Evolutionary conservation across 1,140 invertebrate genomes (phyloP).

Genomic region (Drosophila sulfurigaster): DNA sequence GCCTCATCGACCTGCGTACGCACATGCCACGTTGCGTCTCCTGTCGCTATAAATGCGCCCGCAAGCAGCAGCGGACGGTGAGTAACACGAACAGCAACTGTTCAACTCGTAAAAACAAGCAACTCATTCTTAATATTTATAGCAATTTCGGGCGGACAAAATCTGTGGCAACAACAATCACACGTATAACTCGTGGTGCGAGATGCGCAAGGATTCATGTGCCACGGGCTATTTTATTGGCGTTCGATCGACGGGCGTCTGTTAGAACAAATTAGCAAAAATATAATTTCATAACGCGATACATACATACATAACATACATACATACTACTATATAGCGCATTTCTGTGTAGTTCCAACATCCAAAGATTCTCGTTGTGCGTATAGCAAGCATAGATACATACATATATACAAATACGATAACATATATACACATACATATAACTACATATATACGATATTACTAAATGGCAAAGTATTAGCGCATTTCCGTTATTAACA

Average conservation of each 20-base stretch:
- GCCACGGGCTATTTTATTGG: constrained; percentile 92
- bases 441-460: constrained; percentile 9
- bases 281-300: constrained; percentile 33
- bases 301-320: constrained; percentile 18
- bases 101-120: background rate
- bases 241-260: constrained; percentile 89
- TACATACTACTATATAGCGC: constrained; percentile 32
- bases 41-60: constrained; percentile 86
- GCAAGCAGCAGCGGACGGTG: constrained; percentile 77
- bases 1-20: constrained; percentile 90
- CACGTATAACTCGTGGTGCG: constrained; percentile 95
- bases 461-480: constrained; percentile 58
- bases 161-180: constrained; percentile 93
- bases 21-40: constrained; percentile 91
- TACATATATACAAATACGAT: constrained; percentile 1
- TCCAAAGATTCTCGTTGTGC: constrained; percentile 80
- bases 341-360: constrained; percentile 66
- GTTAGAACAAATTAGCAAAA: constrained; percentile 58
- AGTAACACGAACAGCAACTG: constrained; percentile 4
- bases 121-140: constrained; percentile 9
- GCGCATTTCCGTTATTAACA: constrained; percentile 40
- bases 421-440: constrained; percentile 28
- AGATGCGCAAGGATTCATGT: constrained; percentile 94
- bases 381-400: constrained; percentile 39
- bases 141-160: constrained; percentile 63